Base-by-base conservation (phyloP, 2,888 invertebrate species). In the Cataglyphis rosenhaueri region DNA sequence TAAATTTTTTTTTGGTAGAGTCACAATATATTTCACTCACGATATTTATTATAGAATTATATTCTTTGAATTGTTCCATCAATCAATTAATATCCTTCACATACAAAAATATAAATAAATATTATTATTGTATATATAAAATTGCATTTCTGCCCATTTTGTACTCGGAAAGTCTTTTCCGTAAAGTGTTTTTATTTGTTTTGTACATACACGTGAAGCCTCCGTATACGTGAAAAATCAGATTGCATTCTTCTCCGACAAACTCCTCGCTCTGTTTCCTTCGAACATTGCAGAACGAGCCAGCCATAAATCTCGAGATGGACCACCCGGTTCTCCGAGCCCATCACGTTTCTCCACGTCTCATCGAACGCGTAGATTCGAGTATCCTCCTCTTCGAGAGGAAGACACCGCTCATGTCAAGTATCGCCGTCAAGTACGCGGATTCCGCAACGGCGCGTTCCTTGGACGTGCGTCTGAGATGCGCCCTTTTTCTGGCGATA, bases 291-390 rank as follows among this genome's bases (percentile, higher is more conserved):
- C 90, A 87, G 90, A 89, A 90, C 86, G 88, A 84, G 82, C 81
- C 86, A 84, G 84, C 84, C 88, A 91, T 91, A 91, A 91, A 91
- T 91, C 90, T 87, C 84, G 55, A 83, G 85, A 87, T 81, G 90
- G 92, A 92, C 92, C 92, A 92, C 92, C 92, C 92, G 91, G 78
- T 48, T 18, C 83, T 83, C 84, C 81, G 82, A 61, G 85, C 70
- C 85, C 86, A 82, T 88, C 87, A 84, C 89, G 85, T 90, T 90
- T 88, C 88, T 87, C 85, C 81, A 82, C 89, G 91, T 86, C 90
- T 83, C 91, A 87, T 90, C 86, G 89, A 90, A 83, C 83, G 66
- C 88, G 89, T 74, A 86, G 89, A 90, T 89, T 86, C 86, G 85
- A 88, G 84, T 84, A 78, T 35, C 21, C 15, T 57, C 62, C 55